Evolutionary conservation across 1,140 invertebrate genomes (phyloP).

Genomic region (Pseudomyrmex pallidus): DNA sequence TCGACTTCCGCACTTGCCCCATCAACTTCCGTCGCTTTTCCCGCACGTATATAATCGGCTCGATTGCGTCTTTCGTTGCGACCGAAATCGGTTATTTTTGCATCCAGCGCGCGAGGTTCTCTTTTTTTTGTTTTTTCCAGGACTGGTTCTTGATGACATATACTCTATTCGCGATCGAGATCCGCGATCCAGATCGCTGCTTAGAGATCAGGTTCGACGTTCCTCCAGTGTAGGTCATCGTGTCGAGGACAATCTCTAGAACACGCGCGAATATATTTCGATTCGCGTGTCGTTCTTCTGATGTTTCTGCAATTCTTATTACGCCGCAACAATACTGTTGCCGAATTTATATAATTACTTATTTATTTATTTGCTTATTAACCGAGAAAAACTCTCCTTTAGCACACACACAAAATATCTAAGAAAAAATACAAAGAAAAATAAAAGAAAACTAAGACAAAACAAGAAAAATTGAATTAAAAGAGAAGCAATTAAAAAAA

Average conservation of each 20-base stretch:
- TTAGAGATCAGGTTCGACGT: slow-evolving; percentile 45
- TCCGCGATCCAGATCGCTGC: slow-evolving; percentile 42
- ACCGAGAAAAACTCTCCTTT: too few species aligned
- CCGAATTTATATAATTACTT: too few species aligned
- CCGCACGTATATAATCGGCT: background rate
- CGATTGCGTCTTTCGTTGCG: slow-evolving; percentile 15
- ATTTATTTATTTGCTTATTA: too few species aligned
- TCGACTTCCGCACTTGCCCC: slow-evolving; percentile 35
- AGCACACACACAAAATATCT: too few species aligned
- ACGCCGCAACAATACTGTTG: too few species aligned
- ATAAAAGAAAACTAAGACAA: too few species aligned
- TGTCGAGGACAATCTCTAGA: slow-evolving; percentile 56
- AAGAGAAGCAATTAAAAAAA: too few species aligned
- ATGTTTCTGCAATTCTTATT: slow-evolving; percentile 1
- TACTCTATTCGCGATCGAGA: slow-evolving; percentile 23
- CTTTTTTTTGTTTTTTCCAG: too few species aligned
- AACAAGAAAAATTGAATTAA: too few species aligned
- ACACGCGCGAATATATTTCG: background rate
- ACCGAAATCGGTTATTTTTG: slow-evolving; percentile 39
- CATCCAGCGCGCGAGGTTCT: background rate
- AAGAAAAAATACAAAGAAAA: too few species aligned
- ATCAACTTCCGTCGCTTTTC: slow-evolving; percentile 2
- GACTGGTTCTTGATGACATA: slow-evolving; percentile 15
- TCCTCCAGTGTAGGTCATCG: slow-evolving; percentile 39
- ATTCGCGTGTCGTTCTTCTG: background rate